Percentiles rank a stretch among this genome's conserved stretches.
Conservation (phyloP, 2,797 vertebrate genomes). For the Poeciliopsis infans region DNA sequence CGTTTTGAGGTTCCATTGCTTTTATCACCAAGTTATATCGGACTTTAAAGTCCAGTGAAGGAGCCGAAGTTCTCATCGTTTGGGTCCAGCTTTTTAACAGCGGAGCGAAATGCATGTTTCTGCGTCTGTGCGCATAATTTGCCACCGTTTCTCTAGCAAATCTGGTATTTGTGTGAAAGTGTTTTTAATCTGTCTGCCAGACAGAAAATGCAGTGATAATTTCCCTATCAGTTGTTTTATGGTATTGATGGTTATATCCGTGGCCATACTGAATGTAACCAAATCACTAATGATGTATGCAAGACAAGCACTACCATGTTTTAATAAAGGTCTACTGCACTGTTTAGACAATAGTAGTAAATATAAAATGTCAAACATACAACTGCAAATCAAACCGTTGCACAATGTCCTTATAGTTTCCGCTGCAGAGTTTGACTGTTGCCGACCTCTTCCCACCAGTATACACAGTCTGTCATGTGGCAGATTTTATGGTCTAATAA, state of each 20-base stretch:
- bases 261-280: slow-evolving; percentile 82
- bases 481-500: slow-evolving; percentile 38
- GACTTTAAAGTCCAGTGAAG: neutral
- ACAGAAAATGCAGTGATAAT: slow-evolving; percentile 26
- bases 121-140: slow-evolving; percentile 39
- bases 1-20: neutral
- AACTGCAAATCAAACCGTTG: neutral
- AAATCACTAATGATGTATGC: slow-evolving; percentile 87
- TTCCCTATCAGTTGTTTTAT: slow-evolving; percentile 66
- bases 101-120: slow-evolving; percentile 59
- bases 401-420: slow-evolving; percentile 21
- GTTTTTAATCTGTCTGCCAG: slow-evolving; percentile 44
- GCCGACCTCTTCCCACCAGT: slow-evolving; percentile 15
- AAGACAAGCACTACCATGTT: slow-evolving; percentile 86
- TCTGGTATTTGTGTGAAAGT: slow-evolving; percentile 62
- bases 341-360: slow-evolving; percentile 51
- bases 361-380: slow-evolving; percentile 2
- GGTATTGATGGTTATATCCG: slow-evolving; percentile 63
- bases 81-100: slow-evolving; percentile 43
- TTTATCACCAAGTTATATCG: neutral
- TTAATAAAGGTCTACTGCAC: slow-evolving; percentile 89
- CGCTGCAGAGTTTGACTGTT: neutral
- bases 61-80: slow-evolving; percentile 13
- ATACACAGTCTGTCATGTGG: slow-evolving; percentile 40
- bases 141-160: slow-evolving; percentile 33